Conservation (phyloP, 2,888 invertebrate species). For the Heliconius aoede region DNA sequence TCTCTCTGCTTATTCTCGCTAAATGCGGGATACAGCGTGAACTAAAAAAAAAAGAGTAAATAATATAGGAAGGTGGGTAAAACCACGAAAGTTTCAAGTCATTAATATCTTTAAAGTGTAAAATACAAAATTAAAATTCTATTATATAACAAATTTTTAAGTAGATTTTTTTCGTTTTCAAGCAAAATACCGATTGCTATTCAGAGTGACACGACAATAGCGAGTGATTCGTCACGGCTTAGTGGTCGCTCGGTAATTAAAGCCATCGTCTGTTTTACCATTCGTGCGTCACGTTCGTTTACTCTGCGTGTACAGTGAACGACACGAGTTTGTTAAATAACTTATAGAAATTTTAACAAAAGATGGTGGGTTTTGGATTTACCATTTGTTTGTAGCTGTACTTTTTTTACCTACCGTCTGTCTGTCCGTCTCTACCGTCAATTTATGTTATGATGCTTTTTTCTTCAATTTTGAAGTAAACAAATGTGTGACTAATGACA, state of each 20-base stretch:
- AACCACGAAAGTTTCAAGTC: background rate
- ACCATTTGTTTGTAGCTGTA: background rate
- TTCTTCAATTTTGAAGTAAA: background rate
- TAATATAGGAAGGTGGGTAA: background rate
- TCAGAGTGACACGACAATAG: constrained; percentile 27
- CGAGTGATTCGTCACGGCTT: constrained; percentile 34
- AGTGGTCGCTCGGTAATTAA: constrained; percentile 34
- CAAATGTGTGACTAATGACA: background rate
- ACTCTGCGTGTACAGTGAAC: constrained; percentile 1
- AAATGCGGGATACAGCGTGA: no score
- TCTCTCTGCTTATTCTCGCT: background rate
- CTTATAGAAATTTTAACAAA: background rate
- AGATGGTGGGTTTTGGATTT: background rate
- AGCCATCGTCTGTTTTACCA: constrained; percentile 33
- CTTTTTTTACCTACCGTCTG: no score
- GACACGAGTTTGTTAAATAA: background rate
- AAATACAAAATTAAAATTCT: background rate
- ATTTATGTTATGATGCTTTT: background rate
- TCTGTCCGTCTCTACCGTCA: no score
- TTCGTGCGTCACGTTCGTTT: constrained; percentile 33
- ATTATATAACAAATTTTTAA: background rate
- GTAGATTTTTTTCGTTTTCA: background rate
- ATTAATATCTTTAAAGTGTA: no score
- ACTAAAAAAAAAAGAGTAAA: no score
- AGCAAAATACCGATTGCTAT: background rate